A percentile compares a stretch with the other conserved stretches of the same genome.
Conservation (phyloP, 1,140 invertebrate species). For the Formica selysi region DNA sequence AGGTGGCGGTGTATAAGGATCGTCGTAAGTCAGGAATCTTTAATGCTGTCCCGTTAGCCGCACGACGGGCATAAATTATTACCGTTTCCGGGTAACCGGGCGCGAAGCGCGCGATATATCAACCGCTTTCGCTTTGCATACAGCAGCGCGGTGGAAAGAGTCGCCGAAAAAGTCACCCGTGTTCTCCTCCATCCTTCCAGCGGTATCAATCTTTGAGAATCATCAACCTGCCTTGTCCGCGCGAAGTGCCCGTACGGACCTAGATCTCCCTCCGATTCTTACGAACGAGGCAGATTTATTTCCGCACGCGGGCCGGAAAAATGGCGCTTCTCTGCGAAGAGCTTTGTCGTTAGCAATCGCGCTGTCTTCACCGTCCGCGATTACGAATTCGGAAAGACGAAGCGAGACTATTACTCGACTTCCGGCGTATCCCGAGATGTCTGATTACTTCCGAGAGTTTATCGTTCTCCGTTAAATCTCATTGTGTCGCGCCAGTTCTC, state of each 20-base stretch:
- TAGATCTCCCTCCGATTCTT: slow-evolving; percentile 66
- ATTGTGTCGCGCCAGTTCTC: slow-evolving; percentile 10
- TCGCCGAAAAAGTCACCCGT: slow-evolving; percentile 71
- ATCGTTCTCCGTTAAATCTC: slow-evolving; percentile 23
- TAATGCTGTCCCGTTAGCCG: slow-evolving; percentile 79
- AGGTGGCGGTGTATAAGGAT: slow-evolving; percentile 57
- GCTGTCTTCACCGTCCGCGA: slow-evolving; percentile 38
- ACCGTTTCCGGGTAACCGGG: slow-evolving; percentile 76
- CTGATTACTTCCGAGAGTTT: slow-evolving; percentile 68
- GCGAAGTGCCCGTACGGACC: slow-evolving; percentile 21
- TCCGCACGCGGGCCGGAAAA: slow-evolving; percentile 68
- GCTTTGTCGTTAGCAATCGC: slow-evolving; percentile 43
- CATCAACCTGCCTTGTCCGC: not conserved
- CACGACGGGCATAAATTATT: slow-evolving; percentile 78
- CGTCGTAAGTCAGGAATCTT: slow-evolving; percentile 78
- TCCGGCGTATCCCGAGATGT: slow-evolving; percentile 54
- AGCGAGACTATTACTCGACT: slow-evolving; percentile 74
- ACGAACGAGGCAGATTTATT: slow-evolving; percentile 79
- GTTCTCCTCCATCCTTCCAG: slow-evolving; percentile 6
- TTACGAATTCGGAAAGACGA: slow-evolving; percentile 61
- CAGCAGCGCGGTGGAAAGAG: slow-evolving; percentile 51
- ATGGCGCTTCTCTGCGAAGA: slow-evolving; percentile 69
- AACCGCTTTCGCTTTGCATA: slow-evolving; percentile 68
- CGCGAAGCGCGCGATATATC: slow-evolving; percentile 76
- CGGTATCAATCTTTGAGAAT: not conserved